Conservation (phyloP, 2,888 invertebrate species). For the Caenorhabditis sp. region DNA sequence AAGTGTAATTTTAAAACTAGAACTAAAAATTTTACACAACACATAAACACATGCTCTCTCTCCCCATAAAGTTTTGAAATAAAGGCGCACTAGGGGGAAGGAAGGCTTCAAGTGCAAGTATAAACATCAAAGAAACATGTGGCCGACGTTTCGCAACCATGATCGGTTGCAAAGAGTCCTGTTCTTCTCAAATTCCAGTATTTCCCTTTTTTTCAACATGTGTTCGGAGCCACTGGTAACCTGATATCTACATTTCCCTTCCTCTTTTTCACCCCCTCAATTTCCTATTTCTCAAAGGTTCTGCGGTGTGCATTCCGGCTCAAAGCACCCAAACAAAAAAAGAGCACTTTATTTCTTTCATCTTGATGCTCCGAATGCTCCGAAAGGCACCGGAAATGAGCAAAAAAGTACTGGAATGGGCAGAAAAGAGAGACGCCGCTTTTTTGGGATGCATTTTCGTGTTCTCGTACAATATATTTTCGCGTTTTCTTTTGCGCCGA, state of each 20-base stretch:
- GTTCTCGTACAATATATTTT: too few species aligned
- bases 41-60: constrained; percentile 27
- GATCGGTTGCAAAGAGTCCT: too few species aligned
- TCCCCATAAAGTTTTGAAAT: constrained; percentile 9
- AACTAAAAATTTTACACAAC: too few species aligned
- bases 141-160: constrained; percentile 2
- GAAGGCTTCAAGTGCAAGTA: constrained; percentile 45
- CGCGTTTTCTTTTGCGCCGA: too few species aligned
- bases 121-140: constrained; percentile 10
- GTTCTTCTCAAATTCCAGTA: too few species aligned
- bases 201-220: too few species aligned
- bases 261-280: neutral
- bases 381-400: constrained; percentile 28
- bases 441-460: constrained; percentile 7
- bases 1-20: too few species aligned
- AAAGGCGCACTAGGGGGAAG: constrained; percentile 10
- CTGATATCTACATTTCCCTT: too few species aligned
- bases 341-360: constrained; percentile 28
- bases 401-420: constrained; percentile 2
- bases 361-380: constrained; percentile 3
- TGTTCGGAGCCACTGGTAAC: too few species aligned
- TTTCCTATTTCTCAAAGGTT: neutral
- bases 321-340: constrained; percentile 30
- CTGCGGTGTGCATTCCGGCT: neutral
- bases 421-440: neutral